A percentile compares a stretch with the other conserved stretches of the same genome.
These are phyloP conservation scores for Protobothrops mucrosquamatus DNA, from an alignment of 2,113 vertebrate species.

Conservation along the genomic window DNA sequence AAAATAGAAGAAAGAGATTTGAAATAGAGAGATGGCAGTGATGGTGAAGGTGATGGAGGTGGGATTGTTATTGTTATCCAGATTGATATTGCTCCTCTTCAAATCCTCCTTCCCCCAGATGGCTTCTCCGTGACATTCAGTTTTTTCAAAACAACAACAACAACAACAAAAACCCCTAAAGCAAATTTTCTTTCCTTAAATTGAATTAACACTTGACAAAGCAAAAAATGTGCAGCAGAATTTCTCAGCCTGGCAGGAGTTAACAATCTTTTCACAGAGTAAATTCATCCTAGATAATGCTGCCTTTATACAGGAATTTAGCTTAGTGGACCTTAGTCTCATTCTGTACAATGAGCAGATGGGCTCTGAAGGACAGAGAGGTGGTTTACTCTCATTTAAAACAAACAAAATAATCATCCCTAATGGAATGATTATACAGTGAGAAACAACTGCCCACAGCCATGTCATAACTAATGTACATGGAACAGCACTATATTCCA, in stretches of 20 bases:
- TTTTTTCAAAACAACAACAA: background rate
- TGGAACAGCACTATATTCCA: background rate
- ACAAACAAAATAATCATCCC: background rate
- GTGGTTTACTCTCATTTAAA: background rate
- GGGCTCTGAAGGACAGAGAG: background rate
- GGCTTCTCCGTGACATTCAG: background rate
- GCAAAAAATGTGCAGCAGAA: background rate
- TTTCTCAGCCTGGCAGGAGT: background rate
- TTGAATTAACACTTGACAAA: background rate
- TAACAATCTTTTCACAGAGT: background rate
- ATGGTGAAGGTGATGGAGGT: background rate
- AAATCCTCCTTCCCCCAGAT: too few relatives aligned
- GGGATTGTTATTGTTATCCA: background rate
- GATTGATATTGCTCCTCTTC: background rate
- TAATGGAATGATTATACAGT: background rate
- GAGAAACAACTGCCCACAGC: background rate
- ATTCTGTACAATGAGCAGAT: background rate
- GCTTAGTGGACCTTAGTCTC: background rate
- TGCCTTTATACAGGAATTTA: background rate
- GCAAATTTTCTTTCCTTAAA: background rate
- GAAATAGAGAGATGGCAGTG: background rate
- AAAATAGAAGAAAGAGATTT: background rate
- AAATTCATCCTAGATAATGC: background rate
- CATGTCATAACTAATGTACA: background rate
- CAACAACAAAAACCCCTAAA: background rate